Base-by-base conservation (phyloP, 2,888 invertebrate genomes). In the Sphinx pinastri region DNA sequence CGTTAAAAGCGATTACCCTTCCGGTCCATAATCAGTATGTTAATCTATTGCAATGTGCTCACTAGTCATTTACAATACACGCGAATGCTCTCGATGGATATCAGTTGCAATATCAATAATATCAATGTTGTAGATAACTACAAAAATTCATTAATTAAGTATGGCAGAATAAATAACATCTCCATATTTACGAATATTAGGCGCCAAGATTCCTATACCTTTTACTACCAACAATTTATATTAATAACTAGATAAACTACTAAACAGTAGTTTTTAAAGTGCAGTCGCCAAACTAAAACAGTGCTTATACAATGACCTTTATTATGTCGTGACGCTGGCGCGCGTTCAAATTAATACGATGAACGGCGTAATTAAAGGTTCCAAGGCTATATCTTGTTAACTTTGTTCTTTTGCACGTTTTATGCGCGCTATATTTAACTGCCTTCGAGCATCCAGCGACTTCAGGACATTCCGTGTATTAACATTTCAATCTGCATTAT, bases 91-190 rank as follows among this genome's bases (percentile, higher is more conserved):
- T 16, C 19, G 55, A 19, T 55, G 55, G 19, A 4, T 55, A 55
- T 11, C 10, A 19, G 19, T 11, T 11, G 19, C 55, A 19, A 55
- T 11, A 55, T 10, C 11, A 60, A 60, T 38, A 45, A 45, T 67
- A 3, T 54, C 1, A n/a, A 45, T 45, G 7, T 67, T 38, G 38
- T 54, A 54, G 54, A 54, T 67, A 54, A 31, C 54, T 45, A 67
- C 67, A 67, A 54, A 54, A 54, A 67, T 54, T 45, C 19, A 67
- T 54, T 16, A 19, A 67, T 38, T 45, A 67, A n/a, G 38, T 63
- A 63, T 63, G 63, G 19, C 47, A 63, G 19, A 49, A 45, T 13
- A 47, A 47, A 47, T 19, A 13, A 8, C 12, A 49, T 47, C 19
- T 47, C 47, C 47, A 63, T 47, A 58, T 57, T 12, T 57, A 54